These are phyloP conservation scores for Drosophila tsacasi DNA, from an alignment of 1,140 invertebrate genomes.

Conservation along the genomic window DNA sequence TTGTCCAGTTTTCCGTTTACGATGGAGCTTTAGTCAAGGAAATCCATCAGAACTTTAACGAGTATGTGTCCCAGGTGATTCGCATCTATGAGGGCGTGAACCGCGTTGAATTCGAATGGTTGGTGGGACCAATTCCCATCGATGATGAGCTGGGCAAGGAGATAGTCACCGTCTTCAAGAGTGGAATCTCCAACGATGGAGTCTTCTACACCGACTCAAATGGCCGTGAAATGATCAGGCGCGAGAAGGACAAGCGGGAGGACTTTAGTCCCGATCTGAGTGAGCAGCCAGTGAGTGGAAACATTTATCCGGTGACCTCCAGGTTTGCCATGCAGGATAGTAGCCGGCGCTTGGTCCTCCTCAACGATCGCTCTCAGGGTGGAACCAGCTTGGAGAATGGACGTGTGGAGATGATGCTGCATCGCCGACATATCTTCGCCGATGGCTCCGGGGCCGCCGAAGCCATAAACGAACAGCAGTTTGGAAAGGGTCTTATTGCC, in stretches of 20 bases:
- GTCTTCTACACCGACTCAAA: constrained; percentile 98
- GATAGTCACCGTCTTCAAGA: constrained; percentile 90
- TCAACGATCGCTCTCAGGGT: constrained; percentile 95
- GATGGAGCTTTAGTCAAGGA: constrained; percentile 92
- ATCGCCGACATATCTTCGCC: constrained; percentile 93
- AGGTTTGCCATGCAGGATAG: constrained; percentile 89
- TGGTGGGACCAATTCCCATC: constrained; percentile 96
- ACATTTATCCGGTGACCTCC: constrained; percentile 97
- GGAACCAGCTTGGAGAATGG: constrained; percentile 92
- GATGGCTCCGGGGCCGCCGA: constrained; percentile 97
- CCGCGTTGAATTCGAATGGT: constrained; percentile 95
- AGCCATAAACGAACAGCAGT: constrained; percentile 94
- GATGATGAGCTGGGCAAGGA: constrained; percentile 92
- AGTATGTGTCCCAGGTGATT: constrained; percentile 93
- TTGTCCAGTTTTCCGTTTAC: constrained; percentile 84
- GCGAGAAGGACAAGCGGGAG: constrained; percentile 90
- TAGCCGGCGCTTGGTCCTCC: constrained; percentile 87
- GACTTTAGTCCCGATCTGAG: constrained; percentile 91
- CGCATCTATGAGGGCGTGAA: constrained; percentile 90
- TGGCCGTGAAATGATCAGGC: constrained; percentile 93
- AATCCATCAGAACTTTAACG: constrained; percentile 90
- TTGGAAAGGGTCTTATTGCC: constrained; percentile 91
- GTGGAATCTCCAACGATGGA: constrained; percentile 88
- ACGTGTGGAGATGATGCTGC: constrained; percentile 93
- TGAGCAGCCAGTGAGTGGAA: constrained; percentile 89